phyloP scores from a whole-genome alignment of 2,888 invertebrate species.

The Tiliacea aurago region DNA sequence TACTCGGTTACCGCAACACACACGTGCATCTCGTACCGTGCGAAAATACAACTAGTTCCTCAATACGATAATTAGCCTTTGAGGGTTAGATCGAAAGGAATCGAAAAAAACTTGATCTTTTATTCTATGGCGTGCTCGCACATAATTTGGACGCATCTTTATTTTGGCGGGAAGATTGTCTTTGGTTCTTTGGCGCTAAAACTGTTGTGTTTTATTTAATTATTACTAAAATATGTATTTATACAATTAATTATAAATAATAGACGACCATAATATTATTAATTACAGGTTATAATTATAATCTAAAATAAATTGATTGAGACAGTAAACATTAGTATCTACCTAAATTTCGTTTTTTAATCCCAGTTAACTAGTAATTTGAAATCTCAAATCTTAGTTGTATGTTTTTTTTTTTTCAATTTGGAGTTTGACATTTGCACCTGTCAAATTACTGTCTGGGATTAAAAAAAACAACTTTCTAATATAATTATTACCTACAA shows the following conservation, averaged over 20 bases:
- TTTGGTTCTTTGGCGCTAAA: conserved; percentile 24
- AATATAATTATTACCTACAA: not conserved
- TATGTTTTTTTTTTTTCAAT: too few relatives aligned
- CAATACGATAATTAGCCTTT: conserved; percentile 84
- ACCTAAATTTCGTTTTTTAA: too few relatives aligned
- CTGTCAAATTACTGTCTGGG: too few relatives aligned
- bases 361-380: too few relatives aligned
- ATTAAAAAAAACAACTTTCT: too few relatives aligned
- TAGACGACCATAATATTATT: not conserved
- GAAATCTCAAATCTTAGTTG: too few relatives aligned
- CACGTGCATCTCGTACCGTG: conserved; percentile 79
- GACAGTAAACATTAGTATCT: not conserved
- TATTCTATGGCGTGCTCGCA: conserved; percentile 69
- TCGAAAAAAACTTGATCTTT: conserved; percentile 69
- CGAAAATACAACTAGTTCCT: conserved; percentile 82
- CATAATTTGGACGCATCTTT: conserved; percentile 73
- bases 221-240: not conserved
- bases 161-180: conserved; percentile 40
- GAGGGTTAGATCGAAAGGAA: conserved; percentile 66
- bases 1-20: conserved; percentile 75
- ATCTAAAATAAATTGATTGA: not conserved
- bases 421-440: too few relatives aligned
- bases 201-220: not conserved
- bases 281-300: not conserved
- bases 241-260: not conserved